Evolutionary conservation across 2,888 invertebrate genomes (phyloP).

Genomic region (Cepaea hortensis): DNA sequence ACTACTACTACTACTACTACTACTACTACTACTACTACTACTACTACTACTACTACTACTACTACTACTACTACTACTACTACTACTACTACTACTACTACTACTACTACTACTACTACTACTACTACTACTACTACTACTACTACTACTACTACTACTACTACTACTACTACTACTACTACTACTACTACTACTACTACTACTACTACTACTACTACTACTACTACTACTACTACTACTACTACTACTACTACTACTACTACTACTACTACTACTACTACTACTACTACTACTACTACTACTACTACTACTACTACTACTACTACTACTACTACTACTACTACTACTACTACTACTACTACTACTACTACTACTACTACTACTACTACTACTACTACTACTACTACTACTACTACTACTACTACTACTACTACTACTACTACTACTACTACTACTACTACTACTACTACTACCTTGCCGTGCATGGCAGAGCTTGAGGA

Average conservation of each 20-base stretch:
- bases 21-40: slow-evolving; percentile 38
- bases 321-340: slow-evolving; percentile 14
- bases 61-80: slow-evolving; percentile 47
- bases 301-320: slow-evolving; percentile 11
- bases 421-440: slow-evolving; percentile 32
- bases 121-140: slow-evolving; percentile 50
- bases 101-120: slow-evolving; percentile 51
- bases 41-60: slow-evolving; percentile 48
- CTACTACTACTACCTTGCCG: slow-evolving; percentile 11
- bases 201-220: slow-evolving; percentile 39
- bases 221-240: slow-evolving; percentile 40
- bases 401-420: slow-evolving; percentile 29
- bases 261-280: slow-evolving; percentile 48
- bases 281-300: slow-evolving; percentile 3
- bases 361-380: slow-evolving; percentile 17
- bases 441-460: slow-evolving; percentile 33
- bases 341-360: slow-evolving; percentile 31
- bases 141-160: slow-evolving; percentile 33
- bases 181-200: slow-evolving; percentile 22
- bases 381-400: slow-evolving; percentile 34
- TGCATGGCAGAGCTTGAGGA: too few relatives aligned
- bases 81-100: slow-evolving; percentile 46
- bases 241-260: slow-evolving; percentile 49
- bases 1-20: slow-evolving; percentile 31
- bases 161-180: slow-evolving; percentile 9